These are phyloP conservation scores for Osedax frankpressi DNA, from an alignment of 2,888 invertebrate genomes.

Conservation along the genomic window DNA sequence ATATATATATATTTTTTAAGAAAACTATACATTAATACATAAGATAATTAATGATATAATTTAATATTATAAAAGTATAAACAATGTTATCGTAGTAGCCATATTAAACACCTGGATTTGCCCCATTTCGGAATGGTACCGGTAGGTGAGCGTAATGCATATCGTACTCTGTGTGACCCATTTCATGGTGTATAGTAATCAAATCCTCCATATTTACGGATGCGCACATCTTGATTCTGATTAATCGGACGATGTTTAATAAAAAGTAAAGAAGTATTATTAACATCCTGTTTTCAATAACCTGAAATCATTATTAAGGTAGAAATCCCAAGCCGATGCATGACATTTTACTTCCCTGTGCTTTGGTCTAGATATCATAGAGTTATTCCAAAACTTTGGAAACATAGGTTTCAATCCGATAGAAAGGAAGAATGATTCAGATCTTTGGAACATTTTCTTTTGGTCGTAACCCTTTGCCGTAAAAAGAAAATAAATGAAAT, in stretches of 20 bases:
- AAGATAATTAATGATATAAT: no score
- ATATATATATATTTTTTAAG: no score
- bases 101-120: constrained; percentile 47
- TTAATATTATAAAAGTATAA: no score
- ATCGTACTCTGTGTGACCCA: constrained; percentile 42
- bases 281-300: no score
- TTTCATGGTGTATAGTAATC: constrained; percentile 27
- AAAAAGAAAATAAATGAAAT: no score
- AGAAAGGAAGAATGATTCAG: constrained; percentile 41
- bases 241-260: no score
- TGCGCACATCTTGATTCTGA: constrained; percentile 45
- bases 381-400: constrained; percentile 70
- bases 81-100: neutral
- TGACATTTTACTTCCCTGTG: constrained; percentile 47
- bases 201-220: constrained; percentile 31
- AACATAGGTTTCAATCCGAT: constrained; percentile 59
- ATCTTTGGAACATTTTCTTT: constrained; percentile 27
- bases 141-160: constrained; percentile 37
- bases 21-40: no score
- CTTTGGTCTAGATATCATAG: constrained; percentile 61
- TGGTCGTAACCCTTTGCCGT: constrained; percentile 25
- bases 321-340: constrained; percentile 46
- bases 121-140: constrained; percentile 26
- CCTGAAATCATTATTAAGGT: constrained; percentile 48
- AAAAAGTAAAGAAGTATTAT: no score